Percentiles rank a stretch among this genome's conserved stretches.
Evolutionary conservation across 2,113 vertebrate genomes (phyloP).

Genomic region (Notarius lentiginosus): DNA sequence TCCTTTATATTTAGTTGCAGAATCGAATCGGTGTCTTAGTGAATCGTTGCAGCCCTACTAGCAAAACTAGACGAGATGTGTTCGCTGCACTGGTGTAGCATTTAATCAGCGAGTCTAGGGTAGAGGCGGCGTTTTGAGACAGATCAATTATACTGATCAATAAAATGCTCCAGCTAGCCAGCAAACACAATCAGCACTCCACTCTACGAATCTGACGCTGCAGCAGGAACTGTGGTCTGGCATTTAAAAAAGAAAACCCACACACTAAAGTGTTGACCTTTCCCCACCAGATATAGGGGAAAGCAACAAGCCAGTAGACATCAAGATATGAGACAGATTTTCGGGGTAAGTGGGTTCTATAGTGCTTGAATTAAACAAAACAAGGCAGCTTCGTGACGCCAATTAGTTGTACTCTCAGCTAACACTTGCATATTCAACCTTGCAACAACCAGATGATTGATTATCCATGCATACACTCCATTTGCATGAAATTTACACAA

Average conservation of each 20-base stretch:
- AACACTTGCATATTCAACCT: neutral
- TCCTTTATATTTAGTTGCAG: no score
- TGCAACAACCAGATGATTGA: neutral
- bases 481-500: neutral
- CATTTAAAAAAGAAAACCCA: neutral
- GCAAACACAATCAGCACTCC: conserved; percentile 6
- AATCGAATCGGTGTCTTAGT: no score
- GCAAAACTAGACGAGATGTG: neutral
- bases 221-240: conserved; percentile 3
- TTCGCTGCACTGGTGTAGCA: conserved; percentile 5
- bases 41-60: neutral
- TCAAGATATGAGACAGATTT: neutral
- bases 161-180: conserved; percentile 1
- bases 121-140: neutral
- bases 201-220: neutral
- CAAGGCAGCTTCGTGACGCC: neutral
- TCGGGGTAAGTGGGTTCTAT: neutral
- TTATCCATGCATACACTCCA: neutral
- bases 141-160: conserved; percentile 8
- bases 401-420: neutral
- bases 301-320: neutral
- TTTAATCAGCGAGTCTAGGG: conserved; percentile 4
- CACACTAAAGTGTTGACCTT: neutral
- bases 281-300: neutral
- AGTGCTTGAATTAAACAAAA: neutral